Percentiles rank a stretch among this genome's conserved stretches.
These are phyloP conservation scores for Apogon talboti DNA, from an alignment of 2,797 vertebrate species.

Conservation along the genomic window DNA sequence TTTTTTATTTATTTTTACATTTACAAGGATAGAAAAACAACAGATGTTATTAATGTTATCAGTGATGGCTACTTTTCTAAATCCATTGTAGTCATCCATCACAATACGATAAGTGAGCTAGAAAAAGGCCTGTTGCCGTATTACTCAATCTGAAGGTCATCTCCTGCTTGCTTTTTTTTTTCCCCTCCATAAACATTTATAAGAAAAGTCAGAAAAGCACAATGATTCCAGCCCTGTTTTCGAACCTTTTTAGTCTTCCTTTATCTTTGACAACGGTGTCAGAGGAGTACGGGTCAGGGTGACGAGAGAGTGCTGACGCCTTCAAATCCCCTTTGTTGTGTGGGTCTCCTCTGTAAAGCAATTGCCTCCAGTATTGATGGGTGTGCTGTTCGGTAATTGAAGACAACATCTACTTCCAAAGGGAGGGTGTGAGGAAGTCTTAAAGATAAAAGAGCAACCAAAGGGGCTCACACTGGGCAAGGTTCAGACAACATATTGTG, in stretches of 20 bases:
- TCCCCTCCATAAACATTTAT: too few species aligned
- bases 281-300: constrained; percentile 8
- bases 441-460: constrained; percentile 2
- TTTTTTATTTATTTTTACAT: too few species aligned
- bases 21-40: too few species aligned
- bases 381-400: constrained; percentile 13
- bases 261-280: not conserved
- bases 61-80: too few species aligned
- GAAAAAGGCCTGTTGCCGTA: too few species aligned
- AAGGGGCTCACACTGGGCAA: not conserved
- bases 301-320: not conserved
- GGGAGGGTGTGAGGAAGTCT: constrained; percentile 10
- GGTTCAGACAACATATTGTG: not conserved
- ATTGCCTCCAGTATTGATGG: constrained; percentile 26
- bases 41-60: too few species aligned
- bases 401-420: constrained; percentile 7
- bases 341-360: constrained; percentile 17
- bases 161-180: not conserved
- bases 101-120: too few species aligned
- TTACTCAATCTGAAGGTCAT: too few species aligned
- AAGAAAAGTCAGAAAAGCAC: too few species aligned
- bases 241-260: not conserved
- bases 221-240: not conserved
- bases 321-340: constrained; percentile 21
- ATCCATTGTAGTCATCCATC: too few species aligned